Evolutionary conservation across 2,113 vertebrate genomes (phyloP), one percentile per base, ranked within the genome.

Genomic region (Pyrgilauda ruficollis): DNA sequence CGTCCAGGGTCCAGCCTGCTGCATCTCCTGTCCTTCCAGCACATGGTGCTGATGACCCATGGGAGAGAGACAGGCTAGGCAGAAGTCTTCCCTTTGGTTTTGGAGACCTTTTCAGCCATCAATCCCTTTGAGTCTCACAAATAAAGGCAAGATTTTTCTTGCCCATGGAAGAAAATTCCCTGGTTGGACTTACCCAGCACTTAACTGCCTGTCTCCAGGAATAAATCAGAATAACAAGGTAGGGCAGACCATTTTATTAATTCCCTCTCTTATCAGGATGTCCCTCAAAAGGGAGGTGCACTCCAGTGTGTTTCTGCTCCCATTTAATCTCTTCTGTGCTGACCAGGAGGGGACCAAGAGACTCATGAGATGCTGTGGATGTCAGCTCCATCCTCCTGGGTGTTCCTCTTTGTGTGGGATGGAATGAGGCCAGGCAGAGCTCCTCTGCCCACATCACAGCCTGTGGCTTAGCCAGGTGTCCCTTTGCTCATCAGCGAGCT

Each of bases 351-450:
- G n/a, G 11, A 46, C 26, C 67, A 4, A 84, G 21, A 43, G 61
- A 73, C 55, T 70, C 82, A 63, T 37, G 70, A 87, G 43, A 16
- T 62, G 18, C 50, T 75, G 63, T 59, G 74, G n/a, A 74, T 0
- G 4, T 47, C 80, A 50, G 18, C 41, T 55, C 58, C 83, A 87
- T 31, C 74, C 85, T 90, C 90, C 79, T 86, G 84, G 83, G 75
- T 41, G 55, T 68, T 15, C n/a, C 31, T 79, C 35, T 53, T 63
- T 55, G 39, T 0, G 3, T 59, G 82, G 75, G 47, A 20, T 55
- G 18, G 61, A 83, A 43, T 1, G 56, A 82, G 73, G 46, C 15
- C 46, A 53, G 37, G 62, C 10, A 59, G 80, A 84, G 55, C 44
- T 70, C n/a, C 76, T 58, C 56, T 85, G 61, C 81, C 74, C 62